phyloP scores from a whole-genome alignment of 1,140 invertebrate genomes.

The Caerostris darwini region DNA sequence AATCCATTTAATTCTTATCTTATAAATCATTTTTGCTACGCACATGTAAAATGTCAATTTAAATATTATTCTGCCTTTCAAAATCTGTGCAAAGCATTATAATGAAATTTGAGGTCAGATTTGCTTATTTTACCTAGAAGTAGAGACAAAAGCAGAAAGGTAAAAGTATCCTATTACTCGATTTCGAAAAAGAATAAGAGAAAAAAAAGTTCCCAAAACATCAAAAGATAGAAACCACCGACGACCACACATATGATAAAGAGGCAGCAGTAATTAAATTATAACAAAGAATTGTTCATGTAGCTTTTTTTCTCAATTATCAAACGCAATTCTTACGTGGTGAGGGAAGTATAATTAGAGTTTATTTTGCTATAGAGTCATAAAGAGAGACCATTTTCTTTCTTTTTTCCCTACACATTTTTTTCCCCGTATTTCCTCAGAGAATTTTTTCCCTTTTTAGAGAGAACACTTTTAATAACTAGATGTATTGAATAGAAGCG shows the following conservation, averaged over 20 bases:
- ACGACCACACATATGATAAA: conserved; percentile 43
- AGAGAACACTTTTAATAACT: conserved; percentile 17
- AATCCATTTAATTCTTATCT: too few relatives aligned
- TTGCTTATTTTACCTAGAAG: not conserved
- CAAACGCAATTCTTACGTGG: conserved; percentile 41
- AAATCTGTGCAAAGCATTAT: not conserved
- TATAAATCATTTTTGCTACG: too few relatives aligned
- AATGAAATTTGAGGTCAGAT: not conserved
- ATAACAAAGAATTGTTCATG: conserved; percentile 43
- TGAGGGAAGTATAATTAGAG: conserved; percentile 51
- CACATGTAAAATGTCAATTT: not conserved
- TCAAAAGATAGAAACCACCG: not conserved
- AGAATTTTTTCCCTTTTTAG: not conserved
- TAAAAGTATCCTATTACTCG: not conserved
- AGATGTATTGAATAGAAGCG: conserved; percentile 9
- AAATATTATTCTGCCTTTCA: not conserved
- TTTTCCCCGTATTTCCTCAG: not conserved
- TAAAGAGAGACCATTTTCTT: conserved; percentile 10
- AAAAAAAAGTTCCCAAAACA: not conserved
- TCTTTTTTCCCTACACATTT: not conserved
- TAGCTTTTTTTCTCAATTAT: conserved; percentile 57
- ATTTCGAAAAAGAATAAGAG: not conserved
- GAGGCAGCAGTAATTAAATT: conserved; percentile 48
- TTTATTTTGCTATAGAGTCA: conserved; percentile 51
- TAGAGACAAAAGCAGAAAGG: not conserved